These are phyloP conservation scores for Nicator chloris DNA, from an alignment of 2,113 vertebrate species.

Conservation along the genomic window DNA sequence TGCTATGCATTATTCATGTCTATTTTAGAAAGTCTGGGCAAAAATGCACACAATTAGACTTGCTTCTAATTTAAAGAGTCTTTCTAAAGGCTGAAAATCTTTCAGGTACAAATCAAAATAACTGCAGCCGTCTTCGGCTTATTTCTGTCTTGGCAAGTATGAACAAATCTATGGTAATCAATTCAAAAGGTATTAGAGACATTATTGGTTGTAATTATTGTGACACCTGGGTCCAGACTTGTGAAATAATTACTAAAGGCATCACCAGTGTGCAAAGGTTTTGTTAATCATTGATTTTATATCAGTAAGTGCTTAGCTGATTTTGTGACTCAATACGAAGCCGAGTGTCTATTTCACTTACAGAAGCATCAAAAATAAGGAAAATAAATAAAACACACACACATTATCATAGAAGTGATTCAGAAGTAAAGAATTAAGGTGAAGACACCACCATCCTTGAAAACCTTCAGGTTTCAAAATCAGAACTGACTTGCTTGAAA, in stretches of 20 bases:
- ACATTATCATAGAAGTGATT: not conserved
- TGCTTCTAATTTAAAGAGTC: not conserved
- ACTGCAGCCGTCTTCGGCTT: not conserved
- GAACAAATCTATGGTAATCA: conserved; percentile 27
- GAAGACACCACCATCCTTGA: not conserved
- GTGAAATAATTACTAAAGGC: conserved; percentile 12
- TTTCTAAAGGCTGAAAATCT: not conserved
- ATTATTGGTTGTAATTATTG: conserved; percentile 33
- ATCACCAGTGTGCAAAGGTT: not conserved
- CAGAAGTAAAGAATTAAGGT: not conserved
- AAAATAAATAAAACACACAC: not conserved
- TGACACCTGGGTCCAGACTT: conserved; percentile 22
- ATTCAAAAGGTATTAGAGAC: conserved; percentile 41
- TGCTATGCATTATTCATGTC: not conserved
- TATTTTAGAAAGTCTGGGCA: not conserved
- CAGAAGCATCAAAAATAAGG: not conserved
- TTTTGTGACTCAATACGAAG: conserved; percentile 26
- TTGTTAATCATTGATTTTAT: conserved; percentile 36
- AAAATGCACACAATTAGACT: not conserved
- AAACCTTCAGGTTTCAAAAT: not conserved
- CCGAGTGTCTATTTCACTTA: not conserved
- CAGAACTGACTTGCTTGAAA: conserved; percentile 28
- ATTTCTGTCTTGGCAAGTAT: conserved; percentile 15
- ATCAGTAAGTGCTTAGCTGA: conserved; percentile 3
- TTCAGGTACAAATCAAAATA: not conserved